Evolutionary conservation across 1,140 invertebrate species (phyloP).

Genomic region (Philaenus spumarius): DNA sequence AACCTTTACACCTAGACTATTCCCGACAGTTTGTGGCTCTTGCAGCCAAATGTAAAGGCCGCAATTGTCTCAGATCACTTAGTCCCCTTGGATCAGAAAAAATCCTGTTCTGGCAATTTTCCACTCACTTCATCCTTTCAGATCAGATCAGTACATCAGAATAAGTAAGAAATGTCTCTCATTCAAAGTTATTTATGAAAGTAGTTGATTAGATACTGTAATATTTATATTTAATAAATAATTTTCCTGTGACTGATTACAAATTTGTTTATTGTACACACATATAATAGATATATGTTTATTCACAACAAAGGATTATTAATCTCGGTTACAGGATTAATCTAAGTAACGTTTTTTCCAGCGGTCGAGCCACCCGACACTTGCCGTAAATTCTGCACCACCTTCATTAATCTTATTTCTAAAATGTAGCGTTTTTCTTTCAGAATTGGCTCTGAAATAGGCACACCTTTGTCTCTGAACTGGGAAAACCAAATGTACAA

Average conservation of each 20-base stretch:
- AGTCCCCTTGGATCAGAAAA: too few species aligned
- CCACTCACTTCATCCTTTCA: too few species aligned
- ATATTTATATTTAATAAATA: not conserved
- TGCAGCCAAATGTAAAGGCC: too few species aligned
- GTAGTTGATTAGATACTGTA: not conserved
- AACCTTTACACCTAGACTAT: too few species aligned
- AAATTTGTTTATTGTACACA: too few species aligned
- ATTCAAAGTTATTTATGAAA: not conserved
- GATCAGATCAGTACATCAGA: too few species aligned
- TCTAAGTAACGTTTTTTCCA: not conserved
- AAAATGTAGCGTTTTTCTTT: not conserved
- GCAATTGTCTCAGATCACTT: too few species aligned
- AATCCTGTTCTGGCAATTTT: too few species aligned
- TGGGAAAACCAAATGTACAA: slow-evolving; percentile 16
- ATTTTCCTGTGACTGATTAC: not conserved
- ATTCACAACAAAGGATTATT: too few species aligned
- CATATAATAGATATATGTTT: too few species aligned
- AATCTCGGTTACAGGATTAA: too few species aligned
- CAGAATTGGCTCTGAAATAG: slow-evolving; percentile 5
- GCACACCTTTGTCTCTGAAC: slow-evolving; percentile 9
- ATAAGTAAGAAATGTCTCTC: not conserved
- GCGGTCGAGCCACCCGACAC: slow-evolving; percentile 3
- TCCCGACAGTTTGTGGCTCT: too few species aligned
- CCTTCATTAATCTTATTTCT: slow-evolving; percentile 4
- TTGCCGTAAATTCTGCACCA: slow-evolving; percentile 7